Conservation (phyloP, 2,113 vertebrate genomes). For the Oplegnathus fasciatus region DNA sequence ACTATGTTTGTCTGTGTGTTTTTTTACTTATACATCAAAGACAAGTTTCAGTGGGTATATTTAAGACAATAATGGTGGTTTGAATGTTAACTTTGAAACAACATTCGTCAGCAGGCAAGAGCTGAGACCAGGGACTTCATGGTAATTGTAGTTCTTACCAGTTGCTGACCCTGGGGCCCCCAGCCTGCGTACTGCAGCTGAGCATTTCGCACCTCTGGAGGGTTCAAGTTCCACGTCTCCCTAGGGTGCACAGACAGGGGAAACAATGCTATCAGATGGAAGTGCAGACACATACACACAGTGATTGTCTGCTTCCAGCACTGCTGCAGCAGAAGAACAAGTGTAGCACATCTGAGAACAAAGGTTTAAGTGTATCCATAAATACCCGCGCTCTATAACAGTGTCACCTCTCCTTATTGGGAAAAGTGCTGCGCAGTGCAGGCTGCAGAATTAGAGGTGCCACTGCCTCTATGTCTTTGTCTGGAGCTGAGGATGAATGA, state of each 20-base stretch:
- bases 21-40: background rate
- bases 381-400: conserved; percentile 51
- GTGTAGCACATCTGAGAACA: conserved; percentile 37
- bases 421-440: conserved; percentile 62
- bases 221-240: conserved; percentile 93
- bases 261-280: conserved; percentile 31
- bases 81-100: conserved; percentile 2
- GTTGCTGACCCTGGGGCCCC: conserved; percentile 95
- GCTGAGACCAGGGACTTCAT: background rate
- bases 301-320: background rate
- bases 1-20: background rate
- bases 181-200: conserved; percentile 97
- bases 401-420: conserved; percentile 60
- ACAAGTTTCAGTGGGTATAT: background rate
- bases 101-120: background rate
- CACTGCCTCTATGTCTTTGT: conserved; percentile 64
- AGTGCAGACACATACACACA: conserved; percentile 16
- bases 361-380: conserved; percentile 60
- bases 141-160: conserved; percentile 87
- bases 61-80: too few species aligned
- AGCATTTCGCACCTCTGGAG: conserved; percentile 94
- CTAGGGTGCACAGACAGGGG: conserved; percentile 75
- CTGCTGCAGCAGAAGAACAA: conserved; percentile 29
- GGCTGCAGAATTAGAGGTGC: conserved; percentile 68
- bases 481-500: conserved; percentile 61